Base-by-base conservation (phyloP, 2,113 vertebrate species). In the Cervus canadensis region DNA sequence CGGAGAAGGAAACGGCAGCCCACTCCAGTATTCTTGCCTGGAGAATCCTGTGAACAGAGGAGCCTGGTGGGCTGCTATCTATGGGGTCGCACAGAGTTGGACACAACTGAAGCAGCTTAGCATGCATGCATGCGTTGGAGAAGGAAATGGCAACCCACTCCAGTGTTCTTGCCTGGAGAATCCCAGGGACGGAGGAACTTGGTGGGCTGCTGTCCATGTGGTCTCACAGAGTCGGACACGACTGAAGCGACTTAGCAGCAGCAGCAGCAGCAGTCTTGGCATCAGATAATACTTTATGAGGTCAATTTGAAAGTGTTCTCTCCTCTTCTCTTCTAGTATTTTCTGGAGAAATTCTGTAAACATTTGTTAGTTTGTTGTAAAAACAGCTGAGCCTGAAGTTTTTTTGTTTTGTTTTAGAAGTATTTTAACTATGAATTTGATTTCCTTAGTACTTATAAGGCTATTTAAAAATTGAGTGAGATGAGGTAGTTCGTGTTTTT, bases 401-500 rank as follows among this genome's bases (percentile, higher is more conserved):
- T 36, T 54, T 33, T 62, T 84, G 84, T 48, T 89, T 86, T 90
- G 30, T 86, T 94, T 50, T 81, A 28, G 23, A 36, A 36, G 16
- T 91, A 71, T 60, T 67, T 94, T 92, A 64, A 83, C 48, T 92
- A 82, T n/a, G 7, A 78, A 57, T 56, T 95, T 43, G 3, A 79
- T 79, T 79, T 30, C 14, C 43, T 79, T 79, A 79, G 26, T 79
- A 45, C 43, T 79, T 48, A 16, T 48, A 48, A 79, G 43, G 14
- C 43, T 79, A 30, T 48, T 79, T 28, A 79, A 79, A 30, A 43
- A 57, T 14, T 89, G 50, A 25, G 7, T 60, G 40, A 62, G 14
- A 83, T 82, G 62, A 56, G 40, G 43, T 48, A 78, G 45, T 33
- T 50, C 6, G 28, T 81, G 28, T 81, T 81, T 81, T 56, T 36